Percentiles rank a stretch among this genome's conserved stretches.
Conservation (phyloP, 2,113 vertebrate genomes). For the Pseudolaguvia tuberculata region DNA sequence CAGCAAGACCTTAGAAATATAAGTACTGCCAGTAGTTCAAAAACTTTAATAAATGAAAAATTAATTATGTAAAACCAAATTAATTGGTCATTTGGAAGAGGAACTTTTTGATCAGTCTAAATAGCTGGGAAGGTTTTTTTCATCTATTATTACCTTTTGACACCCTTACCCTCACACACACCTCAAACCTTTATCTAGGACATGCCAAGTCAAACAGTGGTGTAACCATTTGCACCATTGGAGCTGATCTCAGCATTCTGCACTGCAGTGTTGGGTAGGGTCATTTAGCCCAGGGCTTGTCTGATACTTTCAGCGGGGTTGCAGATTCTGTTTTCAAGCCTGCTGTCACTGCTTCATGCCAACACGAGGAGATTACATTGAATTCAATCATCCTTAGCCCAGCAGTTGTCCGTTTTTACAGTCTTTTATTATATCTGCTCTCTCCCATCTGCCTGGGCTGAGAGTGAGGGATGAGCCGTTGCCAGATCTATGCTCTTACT, state of each 20-base stretch:
- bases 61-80: no score
- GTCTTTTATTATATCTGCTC: constrained; percentile 28
- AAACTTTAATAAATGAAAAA: no score
- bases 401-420: constrained; percentile 21
- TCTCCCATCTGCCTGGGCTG: neutral
- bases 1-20: no score
- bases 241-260: constrained; percentile 20
- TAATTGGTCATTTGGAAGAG: no score
- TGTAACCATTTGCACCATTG: neutral
- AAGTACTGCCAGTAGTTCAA: no score
- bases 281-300: constrained; percentile 6
- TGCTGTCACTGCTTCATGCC: constrained; percentile 10
- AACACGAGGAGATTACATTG: constrained; percentile 26
- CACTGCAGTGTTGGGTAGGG: neutral
- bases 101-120: neutral
- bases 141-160: neutral
- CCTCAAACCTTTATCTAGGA: constrained; percentile 1
- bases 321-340: constrained; percentile 18
- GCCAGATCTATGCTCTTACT: constrained; percentile 6
- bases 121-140: neutral
- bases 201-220: constrained; percentile 11
- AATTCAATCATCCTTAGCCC: constrained; percentile 31
- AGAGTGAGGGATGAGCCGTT: neutral
- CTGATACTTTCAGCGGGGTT: neutral
- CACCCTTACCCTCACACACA: constrained; percentile 18